Base-by-base conservation (phyloP, 2,797 vertebrate genomes). In the Pyrocephalus nanus region DNA sequence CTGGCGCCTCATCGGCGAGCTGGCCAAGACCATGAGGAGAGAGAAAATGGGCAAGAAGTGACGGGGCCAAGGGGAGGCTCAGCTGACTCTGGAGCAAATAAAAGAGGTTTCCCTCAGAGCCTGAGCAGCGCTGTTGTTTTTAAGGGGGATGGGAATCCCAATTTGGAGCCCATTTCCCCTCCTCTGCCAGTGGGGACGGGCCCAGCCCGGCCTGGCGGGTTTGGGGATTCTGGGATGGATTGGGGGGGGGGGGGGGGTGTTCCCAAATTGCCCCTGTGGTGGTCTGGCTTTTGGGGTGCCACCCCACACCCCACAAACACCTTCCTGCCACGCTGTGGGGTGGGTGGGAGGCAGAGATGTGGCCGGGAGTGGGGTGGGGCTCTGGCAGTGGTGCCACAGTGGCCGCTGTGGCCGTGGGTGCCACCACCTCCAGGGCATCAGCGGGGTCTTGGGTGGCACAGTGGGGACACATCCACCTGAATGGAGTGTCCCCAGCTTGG, bases 1-100 rank as follows among this genome's bases (percentile, higher is more conserved):
- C 78, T 98, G 98, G 98, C 32, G 92, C 74, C 96, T 98, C 43
- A 94, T 98, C 2, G 97, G 98, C 14, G 97, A 98, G 77, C 87
- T 98, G 96, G 97, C 97, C 32, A 97, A 91, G 86, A 95, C 96
- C 61, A 12, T 97, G 34, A 32, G 89, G 38, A 94, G 55, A 84
- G 97, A 98, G 67, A 96, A 90, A 26, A 92, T 42, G 1, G 81
- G 8, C 4, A 93, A 67, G 60, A 86, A 93, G 66, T 95, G 88
- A 95, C 0, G 6, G 50, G 32, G 60, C 7, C 8, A 11, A 16
- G 38, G 38, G 50, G 76, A 23, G 7, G 1, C 34, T 20, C 4
- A 4, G 50, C 50, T 0, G 0, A 29, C 1, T 2, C n/a, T 0
- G 1, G 10, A 17, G 20, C 18, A 4, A 96, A 94, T 96, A 95